These are phyloP conservation scores for Centroberyx gerrardi DNA, from an alignment of 2,797 vertebrate genomes.

Conservation along the genomic window DNA sequence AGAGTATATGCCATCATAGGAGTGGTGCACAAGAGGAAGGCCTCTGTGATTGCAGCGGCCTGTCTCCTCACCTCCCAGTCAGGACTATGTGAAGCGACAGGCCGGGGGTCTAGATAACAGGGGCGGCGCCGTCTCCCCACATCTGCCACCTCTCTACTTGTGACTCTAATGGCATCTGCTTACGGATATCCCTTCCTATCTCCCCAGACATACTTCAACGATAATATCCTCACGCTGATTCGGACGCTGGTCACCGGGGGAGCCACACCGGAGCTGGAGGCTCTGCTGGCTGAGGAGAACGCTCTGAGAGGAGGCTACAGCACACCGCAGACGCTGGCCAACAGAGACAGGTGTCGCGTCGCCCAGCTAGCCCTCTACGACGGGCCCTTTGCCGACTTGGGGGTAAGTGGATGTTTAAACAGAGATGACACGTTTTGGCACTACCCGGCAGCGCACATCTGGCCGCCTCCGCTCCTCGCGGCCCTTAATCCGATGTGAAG, in stretches of 20 bases:
- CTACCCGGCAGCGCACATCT: constrained; percentile 75
- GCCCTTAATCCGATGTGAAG: constrained; percentile 78
- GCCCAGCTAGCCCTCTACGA: constrained; percentile 98
- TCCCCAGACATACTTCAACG: constrained; percentile 98
- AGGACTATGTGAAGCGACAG: constrained; percentile 86
- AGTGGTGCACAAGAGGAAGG: constrained; percentile 69
- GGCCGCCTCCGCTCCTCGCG: constrained; percentile 55
- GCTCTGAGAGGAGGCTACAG: constrained; percentile 97
- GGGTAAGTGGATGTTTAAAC: constrained; percentile 87
- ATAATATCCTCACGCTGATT: constrained; percentile 99
- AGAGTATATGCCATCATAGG: no score
- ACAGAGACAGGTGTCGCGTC: constrained; percentile 98
- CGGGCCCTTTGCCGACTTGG: constrained; percentile 98
- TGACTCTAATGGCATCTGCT: constrained; percentile 84
- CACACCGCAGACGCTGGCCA: constrained; percentile 98
- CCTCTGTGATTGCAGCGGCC: constrained; percentile 85
- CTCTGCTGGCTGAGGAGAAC: constrained; percentile 96
- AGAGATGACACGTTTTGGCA: constrained; percentile 80
- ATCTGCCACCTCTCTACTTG: constrained; percentile 53
- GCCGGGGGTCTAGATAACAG: constrained; percentile 82
- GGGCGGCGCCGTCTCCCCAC: constrained; percentile 71
- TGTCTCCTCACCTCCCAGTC: constrained; percentile 85
- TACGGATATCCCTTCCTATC: constrained; percentile 76
- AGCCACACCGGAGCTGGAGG: constrained; percentile 98
- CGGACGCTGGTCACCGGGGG: constrained; percentile 99